phyloP scores from a whole-genome alignment of 2,797 vertebrate genomes.

The Oreochromis grahami region DNA sequence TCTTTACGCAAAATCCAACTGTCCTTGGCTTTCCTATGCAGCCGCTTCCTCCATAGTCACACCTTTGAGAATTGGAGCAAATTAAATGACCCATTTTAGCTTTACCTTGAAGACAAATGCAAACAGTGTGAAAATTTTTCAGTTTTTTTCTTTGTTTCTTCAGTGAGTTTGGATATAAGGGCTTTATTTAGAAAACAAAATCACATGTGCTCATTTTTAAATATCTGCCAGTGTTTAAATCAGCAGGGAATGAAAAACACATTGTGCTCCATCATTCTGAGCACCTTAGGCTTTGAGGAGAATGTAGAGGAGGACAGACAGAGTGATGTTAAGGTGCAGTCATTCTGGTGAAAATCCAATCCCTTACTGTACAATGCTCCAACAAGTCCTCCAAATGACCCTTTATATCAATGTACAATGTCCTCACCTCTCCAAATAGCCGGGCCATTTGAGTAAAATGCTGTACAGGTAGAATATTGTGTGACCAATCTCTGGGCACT shows the following conservation, averaged over 20 bases:
- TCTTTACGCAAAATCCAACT: conserved; percentile 59
- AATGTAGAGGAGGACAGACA: conserved; percentile 24
- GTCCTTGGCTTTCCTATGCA: conserved; percentile 58
- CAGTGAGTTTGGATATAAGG: not conserved
- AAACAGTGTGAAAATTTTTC: conserved; percentile 31
- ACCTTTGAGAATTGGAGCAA: conserved; percentile 51
- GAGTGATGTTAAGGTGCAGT: conserved; percentile 75
- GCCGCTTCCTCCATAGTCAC: conserved; percentile 27
- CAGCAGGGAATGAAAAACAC: conserved; percentile 15
- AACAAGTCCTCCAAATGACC: conserved; percentile 82
- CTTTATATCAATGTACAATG: conserved; percentile 80
- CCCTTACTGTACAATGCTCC: conserved; percentile 81
- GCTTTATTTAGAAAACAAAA: conserved; percentile 45
- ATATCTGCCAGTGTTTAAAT: conserved; percentile 25
- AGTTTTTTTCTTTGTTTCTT: not conserved
- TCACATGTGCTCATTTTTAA: conserved; percentile 25
- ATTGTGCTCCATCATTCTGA: conserved; percentile 25
- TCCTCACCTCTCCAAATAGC: conserved; percentile 76
- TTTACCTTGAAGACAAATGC: conserved; percentile 61
- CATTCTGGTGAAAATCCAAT: conserved; percentile 85
- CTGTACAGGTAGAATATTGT: conserved; percentile 76
- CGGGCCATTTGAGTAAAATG: conserved; percentile 75
- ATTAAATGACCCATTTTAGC: conserved; percentile 63
- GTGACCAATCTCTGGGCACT: conserved; percentile 47
- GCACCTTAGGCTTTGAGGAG: conserved; percentile 62